Percentiles rank a stretch among this genome's conserved stretches.
Conservation (phyloP, 2,888 invertebrate species). For the Therioaphis trifolii region DNA sequence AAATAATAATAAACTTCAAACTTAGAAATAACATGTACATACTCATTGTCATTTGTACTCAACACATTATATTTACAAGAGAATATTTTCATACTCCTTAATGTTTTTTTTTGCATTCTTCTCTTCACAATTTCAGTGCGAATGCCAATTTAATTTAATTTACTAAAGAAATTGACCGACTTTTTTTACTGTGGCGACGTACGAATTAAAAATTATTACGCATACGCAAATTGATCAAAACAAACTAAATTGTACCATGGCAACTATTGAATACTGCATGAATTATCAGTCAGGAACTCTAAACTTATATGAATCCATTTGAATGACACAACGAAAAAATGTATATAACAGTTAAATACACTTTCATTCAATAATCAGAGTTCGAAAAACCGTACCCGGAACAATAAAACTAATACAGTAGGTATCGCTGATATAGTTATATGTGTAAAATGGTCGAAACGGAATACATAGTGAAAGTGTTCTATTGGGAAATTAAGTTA, state of each 20-base stretch:
- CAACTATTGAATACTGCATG: slow-evolving; percentile 1
- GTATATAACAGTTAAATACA: slow-evolving; percentile 21
- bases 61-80: no score
- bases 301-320: slow-evolving; percentile 39
- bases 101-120: no score
- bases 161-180: neutral
- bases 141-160: neutral
- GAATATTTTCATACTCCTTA: no score
- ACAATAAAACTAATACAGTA: neutral
- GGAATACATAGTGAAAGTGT: slow-evolving; percentile 51
- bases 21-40: no score
- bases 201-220: slow-evolving; percentile 32
- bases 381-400: slow-evolving; percentile 39
- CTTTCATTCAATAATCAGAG: slow-evolving; percentile 37
- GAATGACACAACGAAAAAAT: slow-evolving; percentile 15
- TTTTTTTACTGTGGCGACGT: neutral
- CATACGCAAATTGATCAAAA: slow-evolving; percentile 33
- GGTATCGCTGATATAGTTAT: neutral
- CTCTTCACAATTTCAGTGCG: neutral
- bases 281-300: neutral
- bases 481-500: slow-evolving; percentile 55
- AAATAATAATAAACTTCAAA: no score
- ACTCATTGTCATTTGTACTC: no score
- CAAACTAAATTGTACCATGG: slow-evolving; percentile 18
- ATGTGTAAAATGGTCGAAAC: slow-evolving; percentile 27